Conservation (phyloP, 2,797 vertebrate genomes). For the Microctenopoma lineatum region DNA sequence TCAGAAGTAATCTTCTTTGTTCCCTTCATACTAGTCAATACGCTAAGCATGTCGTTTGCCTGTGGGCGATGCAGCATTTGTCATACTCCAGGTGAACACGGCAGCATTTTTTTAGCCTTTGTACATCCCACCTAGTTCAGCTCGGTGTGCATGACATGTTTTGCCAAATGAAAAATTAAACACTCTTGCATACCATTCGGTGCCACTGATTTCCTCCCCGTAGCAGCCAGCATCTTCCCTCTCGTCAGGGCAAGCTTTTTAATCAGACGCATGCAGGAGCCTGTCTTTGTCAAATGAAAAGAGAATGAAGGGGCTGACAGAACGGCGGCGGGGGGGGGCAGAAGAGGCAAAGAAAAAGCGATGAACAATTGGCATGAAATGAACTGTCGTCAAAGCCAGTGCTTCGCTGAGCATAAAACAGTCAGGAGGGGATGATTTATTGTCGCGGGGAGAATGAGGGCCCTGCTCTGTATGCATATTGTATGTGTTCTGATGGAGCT, state of each 20-base stretch:
- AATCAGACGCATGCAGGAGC: slow-evolving; percentile 64
- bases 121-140: background rate
- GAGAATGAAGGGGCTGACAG: slow-evolving; percentile 34
- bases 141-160: background rate
- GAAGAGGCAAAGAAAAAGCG: slow-evolving; percentile 15
- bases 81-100: slow-evolving; percentile 7
- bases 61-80: background rate
- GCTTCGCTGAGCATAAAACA: slow-evolving; percentile 70
- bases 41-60: slow-evolving; percentile 2
- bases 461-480: slow-evolving; percentile 59
- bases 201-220: slow-evolving; percentile 27
- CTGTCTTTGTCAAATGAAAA: slow-evolving; percentile 52
- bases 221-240: slow-evolving; percentile 31
- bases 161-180: slow-evolving; percentile 47
- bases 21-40: background rate
- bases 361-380: slow-evolving; percentile 76
- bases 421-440: slow-evolving; percentile 73
- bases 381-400: slow-evolving; percentile 69
- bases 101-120: background rate
- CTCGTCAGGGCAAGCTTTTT: slow-evolving; percentile 56
- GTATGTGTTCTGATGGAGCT: slow-evolving; percentile 55
- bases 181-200: slow-evolving; percentile 13
- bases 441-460: slow-evolving; percentile 53
- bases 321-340: background rate
- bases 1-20: slow-evolving; percentile 12